Evolutionary conservation across 2,888 invertebrate species (phyloP).

Genomic region (Melipona beecheii): DNA sequence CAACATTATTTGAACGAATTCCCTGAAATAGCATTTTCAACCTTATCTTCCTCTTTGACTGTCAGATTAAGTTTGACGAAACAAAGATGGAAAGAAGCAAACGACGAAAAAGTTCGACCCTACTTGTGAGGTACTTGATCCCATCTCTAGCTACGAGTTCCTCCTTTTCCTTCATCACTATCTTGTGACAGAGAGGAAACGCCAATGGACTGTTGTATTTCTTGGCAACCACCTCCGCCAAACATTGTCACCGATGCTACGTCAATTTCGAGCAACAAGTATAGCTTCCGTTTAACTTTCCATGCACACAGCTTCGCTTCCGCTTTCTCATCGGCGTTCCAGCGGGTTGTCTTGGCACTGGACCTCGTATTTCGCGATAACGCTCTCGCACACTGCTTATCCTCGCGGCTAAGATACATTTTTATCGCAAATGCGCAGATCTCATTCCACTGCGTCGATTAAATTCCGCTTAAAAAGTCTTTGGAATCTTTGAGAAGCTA

Average conservation of each 20-base stretch:
- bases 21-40: no score
- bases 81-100: no score
- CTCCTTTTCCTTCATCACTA: not conserved
- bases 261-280: slow-evolving; percentile 67
- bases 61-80: no score
- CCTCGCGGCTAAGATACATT: not conserved
- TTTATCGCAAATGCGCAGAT: not conserved
- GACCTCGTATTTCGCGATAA: slow-evolving; percentile 1
- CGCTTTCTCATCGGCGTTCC: not conserved
- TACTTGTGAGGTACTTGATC: no score
- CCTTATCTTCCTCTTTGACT: no score
- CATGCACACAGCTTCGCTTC: not conserved
- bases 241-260: slow-evolving; percentile 57
- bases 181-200: not conserved
- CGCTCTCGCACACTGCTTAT: not conserved
- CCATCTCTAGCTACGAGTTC: no score
- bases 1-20: no score
- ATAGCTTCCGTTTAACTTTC: slow-evolving; percentile 40
- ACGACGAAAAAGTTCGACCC: no score
- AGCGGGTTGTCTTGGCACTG: no score
- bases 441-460: slow-evolving; percentile 1
- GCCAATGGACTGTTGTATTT: slow-evolving; percentile 43
- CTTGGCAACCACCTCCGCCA: slow-evolving; percentile 58
- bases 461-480: not conserved
- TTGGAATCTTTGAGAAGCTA: not conserved